These are phyloP conservation scores for Pomatostomus ruficeps DNA, from an alignment of 2,113 vertebrate species.

Conservation along the genomic window DNA sequence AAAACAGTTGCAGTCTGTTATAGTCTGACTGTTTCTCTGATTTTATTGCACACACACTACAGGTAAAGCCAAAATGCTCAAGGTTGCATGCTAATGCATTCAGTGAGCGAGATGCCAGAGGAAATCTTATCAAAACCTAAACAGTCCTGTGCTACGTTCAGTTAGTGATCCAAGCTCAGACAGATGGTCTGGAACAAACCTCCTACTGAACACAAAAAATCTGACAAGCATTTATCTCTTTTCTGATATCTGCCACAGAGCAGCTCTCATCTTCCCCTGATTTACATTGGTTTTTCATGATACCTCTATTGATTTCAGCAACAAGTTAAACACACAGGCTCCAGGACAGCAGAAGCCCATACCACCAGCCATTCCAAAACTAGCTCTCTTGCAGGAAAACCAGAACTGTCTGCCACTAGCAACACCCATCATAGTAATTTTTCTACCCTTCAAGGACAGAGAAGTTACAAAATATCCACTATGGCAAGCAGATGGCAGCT, in stretches of 20 bases:
- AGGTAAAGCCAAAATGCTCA: background rate
- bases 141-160: background rate
- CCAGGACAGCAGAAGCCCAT: background rate
- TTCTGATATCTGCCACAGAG: background rate
- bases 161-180: background rate
- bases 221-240: background rate
- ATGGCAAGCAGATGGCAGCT: background rate
- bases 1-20: background rate
- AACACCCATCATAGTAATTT: background rate
- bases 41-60: background rate
- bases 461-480: background rate
- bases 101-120: background rate
- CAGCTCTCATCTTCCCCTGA: background rate
- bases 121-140: background rate
- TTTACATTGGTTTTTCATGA: background rate
- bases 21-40: background rate
- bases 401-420: background rate
- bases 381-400: background rate
- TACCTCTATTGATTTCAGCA: background rate
- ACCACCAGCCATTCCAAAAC: background rate
- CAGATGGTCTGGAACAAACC: background rate
- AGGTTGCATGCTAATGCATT: background rate
- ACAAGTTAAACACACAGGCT: background rate
- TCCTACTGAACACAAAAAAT: background rate
- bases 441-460: background rate